Base-by-base conservation (phyloP, 2,797 vertebrate species). In the Sebastes diploproa region DNA sequence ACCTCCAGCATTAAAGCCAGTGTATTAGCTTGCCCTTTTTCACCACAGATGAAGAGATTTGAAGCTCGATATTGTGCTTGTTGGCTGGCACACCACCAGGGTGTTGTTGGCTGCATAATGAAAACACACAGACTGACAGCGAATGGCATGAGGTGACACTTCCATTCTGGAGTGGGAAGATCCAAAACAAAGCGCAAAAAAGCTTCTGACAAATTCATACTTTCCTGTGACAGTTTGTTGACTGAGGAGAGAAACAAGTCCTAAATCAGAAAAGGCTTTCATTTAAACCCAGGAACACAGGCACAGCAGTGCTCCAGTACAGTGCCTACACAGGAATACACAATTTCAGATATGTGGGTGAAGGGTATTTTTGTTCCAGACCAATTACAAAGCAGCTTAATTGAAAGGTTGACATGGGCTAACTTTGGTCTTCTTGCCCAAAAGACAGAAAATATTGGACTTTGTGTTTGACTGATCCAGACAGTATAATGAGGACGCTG, bases 71-170 rank as follows among this genome's bases (percentile, higher is more conserved):
- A 92, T 90, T 86, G 88, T 89, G 90, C 90, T 88, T 74, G 91
- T 91, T 90, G 90, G 84, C 88, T 88, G 86, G 89, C 92, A 91
- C 85, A 86, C 86, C 75, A 92, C 89, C 85, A 82, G 90, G 81
- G 91, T 92, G 94, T 88, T 94, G 90, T 93, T 92, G 89, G 90
- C 92, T 90, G 91, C 91, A 93, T 91, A 93, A 92, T 92, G 91
- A 94, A 92, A 92, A 92, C 92, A 93, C 91, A 93, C 92, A 93
- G 88, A 91, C 92, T 94, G 93, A 94, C 92, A 93, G 93, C 81
- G 71, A 94, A 91, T 93, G 90, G 90, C 86, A 90, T 91, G 91
- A 92, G 91, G 90, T 92, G 92, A 92, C 90, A 94, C 90, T 87
- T 94, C 88, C 89, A 86, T 78, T 91, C 89, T 86, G 81, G 86